A percentile compares a stretch with the other conserved stretches of the same genome.
Conservation (phyloP, 1,140 invertebrate species). For the Diachasma alloeum region DNA sequence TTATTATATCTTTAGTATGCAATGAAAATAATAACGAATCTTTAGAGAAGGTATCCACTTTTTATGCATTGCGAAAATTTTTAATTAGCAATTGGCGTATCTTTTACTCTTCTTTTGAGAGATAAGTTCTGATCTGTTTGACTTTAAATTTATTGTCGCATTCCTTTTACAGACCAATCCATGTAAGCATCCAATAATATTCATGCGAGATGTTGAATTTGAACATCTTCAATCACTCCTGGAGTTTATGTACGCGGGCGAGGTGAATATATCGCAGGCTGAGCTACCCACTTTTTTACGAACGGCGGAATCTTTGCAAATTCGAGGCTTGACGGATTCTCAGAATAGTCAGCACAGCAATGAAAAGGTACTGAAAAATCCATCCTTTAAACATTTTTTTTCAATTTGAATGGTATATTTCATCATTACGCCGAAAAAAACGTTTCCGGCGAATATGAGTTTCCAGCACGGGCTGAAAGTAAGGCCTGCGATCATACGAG, state of each 20-base stretch:
- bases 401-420: not conserved
- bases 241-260: constrained; percentile 87
- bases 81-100: no score
- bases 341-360: constrained; percentile 64
- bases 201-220: constrained; percentile 81
- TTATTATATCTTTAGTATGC: no score
- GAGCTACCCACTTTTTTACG: constrained; percentile 86
- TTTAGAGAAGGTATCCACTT: no score
- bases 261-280: constrained; percentile 90
- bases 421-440: not conserved
- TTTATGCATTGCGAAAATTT: no score
- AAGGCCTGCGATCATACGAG: no score
- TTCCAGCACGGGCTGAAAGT: no score
- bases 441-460: no score
- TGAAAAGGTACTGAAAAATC: constrained; percentile 58
- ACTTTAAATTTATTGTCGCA: no score
- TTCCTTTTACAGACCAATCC: constrained; percentile 76
- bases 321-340: constrained; percentile 83
- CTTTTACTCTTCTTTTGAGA: no score
- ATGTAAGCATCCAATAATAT: constrained; percentile 86
- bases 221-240: constrained; percentile 80
- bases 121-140: no score
- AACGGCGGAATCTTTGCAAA: constrained; percentile 87
- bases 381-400: no score
- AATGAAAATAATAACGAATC: no score